These are phyloP conservation scores for Beaufortia kweichowensis DNA, from an alignment of 2,113 vertebrate genomes.

Conservation along the genomic window DNA sequence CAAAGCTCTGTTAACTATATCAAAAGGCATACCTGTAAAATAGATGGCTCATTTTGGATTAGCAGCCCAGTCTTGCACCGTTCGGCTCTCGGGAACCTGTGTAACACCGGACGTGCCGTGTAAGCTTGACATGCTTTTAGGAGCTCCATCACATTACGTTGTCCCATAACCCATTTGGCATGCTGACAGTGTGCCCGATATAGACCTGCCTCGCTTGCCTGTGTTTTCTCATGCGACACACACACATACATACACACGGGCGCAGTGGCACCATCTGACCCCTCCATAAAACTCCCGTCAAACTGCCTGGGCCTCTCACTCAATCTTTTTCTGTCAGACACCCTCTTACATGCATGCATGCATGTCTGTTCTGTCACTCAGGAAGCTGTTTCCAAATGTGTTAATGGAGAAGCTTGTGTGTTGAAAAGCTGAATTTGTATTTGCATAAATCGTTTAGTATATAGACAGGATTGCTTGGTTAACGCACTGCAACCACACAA, in stretches of 20 bases:
- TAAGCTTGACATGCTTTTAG: conserved; percentile 23
- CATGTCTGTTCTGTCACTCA: conserved; percentile 30
- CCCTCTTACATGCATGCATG: background rate
- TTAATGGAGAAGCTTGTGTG: conserved; percentile 19
- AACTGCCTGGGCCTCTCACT: conserved; percentile 20
- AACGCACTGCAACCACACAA: too few relatives aligned
- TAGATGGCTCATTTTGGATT: background rate
- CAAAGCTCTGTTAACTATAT: background rate
- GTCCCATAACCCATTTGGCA: conserved; percentile 49
- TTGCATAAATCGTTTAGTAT: background rate
- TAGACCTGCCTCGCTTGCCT: conserved; percentile 39
- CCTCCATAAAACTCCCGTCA: conserved; percentile 38
- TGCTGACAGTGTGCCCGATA: conserved; percentile 55
- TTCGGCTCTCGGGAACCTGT: conserved; percentile 39
- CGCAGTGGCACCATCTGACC: conserved; percentile 27
- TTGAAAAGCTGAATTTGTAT: conserved; percentile 1
- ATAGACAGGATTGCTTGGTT: too few relatives aligned
- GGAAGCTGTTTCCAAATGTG: conserved; percentile 24
- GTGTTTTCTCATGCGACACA: conserved; percentile 58
- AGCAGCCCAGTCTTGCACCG: background rate
- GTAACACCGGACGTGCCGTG: conserved; percentile 46
- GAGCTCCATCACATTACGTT: conserved; percentile 21
- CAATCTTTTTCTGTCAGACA: conserved; percentile 29
- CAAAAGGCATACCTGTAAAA: background rate
- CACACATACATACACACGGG: conserved; percentile 4